Base-by-base conservation (phyloP, 2,888 invertebrate genomes). In the Liposcelis brunnea region DNA sequence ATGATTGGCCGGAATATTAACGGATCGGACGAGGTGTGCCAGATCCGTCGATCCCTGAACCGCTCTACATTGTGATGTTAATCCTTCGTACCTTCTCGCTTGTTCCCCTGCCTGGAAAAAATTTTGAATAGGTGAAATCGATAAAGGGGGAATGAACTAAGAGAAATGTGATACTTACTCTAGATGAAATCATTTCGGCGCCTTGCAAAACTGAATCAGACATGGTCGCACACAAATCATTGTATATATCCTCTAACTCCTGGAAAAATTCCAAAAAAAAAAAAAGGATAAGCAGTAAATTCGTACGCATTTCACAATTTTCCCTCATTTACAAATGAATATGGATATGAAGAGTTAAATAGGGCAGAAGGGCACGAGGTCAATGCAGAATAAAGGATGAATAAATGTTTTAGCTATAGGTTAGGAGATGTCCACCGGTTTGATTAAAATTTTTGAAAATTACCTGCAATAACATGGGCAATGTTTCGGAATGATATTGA, bases 231-330 rank as follows among this genome's bases (percentile, higher is more conserved):
- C 86, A 87, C 49, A 93, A 75, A 60, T 93, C 91, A 52, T 79
- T 77, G 67, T 93, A 82, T 58, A 93, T 84, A 61, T 91, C 90
- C 66, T 93, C 89, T 58, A 93, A 69, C 68, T 93, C 93, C 80
- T 90, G 76, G 55, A 77, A 74, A 51, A 49, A 45, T 40, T 47
- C 40, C 31, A 47, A 45, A 38, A 38, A 5, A 16, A 42, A 43
- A 43, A 43, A 36, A 36, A 43, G 1, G 2, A 26, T 21, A 26
- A 8, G 4, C 4, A 26, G 8, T 6, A 8, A 6, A 6, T 26
- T 6, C 8, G 26, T 4, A 35, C 11, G 15, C 5, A 26, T 26
- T 26, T 26, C 8, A 6, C n/a, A n/a, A 35, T 6, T 35, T 35
- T 35, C 10, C 15, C 35, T 15, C 35, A 10, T 35, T 35, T 35